Percentiles rank a stretch among this genome's conserved stretches.
Evolutionary conservation across 2,797 vertebrate species (phyloP).

Genomic region (Acrossocheilus wenchowensis): DNA sequence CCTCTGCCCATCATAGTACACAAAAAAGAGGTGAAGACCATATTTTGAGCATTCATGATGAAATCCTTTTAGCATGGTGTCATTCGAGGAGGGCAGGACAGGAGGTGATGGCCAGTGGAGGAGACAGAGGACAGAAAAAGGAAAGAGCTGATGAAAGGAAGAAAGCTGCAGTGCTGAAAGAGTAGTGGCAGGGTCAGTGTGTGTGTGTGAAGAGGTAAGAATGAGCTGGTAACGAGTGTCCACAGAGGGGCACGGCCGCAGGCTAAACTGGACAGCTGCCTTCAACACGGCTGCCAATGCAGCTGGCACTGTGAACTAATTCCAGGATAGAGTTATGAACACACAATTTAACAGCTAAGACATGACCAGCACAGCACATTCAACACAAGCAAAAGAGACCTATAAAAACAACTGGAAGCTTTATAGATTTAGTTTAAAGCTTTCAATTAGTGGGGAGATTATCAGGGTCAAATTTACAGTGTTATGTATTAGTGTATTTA

Average conservation of each 20-base stretch:
- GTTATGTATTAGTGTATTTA: background rate
- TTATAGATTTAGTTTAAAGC: background rate
- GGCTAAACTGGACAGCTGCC: conserved; percentile 20
- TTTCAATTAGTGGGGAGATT: background rate
- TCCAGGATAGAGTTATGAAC: conserved; percentile 23
- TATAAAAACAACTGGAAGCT: background rate
- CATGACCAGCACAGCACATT: conserved; percentile 7
- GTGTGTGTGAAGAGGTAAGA: background rate
- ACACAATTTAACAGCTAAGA: conserved; percentile 32
- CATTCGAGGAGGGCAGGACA: background rate
- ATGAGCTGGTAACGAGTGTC: conserved; percentile 1
- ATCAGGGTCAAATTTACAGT: background rate
- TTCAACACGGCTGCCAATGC: conserved; percentile 22
- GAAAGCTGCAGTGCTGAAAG: conserved; percentile 17
- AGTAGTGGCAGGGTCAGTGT: conserved; percentile 7
- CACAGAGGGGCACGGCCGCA: conserved; percentile 2
- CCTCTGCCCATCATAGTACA: background rate
- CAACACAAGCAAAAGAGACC: conserved; percentile 7
- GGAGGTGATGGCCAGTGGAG: background rate
- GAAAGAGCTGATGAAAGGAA: conserved; percentile 14
- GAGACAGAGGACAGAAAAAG: background rate
- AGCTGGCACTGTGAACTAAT: conserved; percentile 24
- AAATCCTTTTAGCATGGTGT: background rate
- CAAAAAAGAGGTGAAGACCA: background rate
- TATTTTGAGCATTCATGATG: background rate